Evolutionary conservation across 1,140 invertebrate species (phyloP), one percentile per base, ranked within the genome.

Genomic region (Phthorimaea operculella): DNA sequence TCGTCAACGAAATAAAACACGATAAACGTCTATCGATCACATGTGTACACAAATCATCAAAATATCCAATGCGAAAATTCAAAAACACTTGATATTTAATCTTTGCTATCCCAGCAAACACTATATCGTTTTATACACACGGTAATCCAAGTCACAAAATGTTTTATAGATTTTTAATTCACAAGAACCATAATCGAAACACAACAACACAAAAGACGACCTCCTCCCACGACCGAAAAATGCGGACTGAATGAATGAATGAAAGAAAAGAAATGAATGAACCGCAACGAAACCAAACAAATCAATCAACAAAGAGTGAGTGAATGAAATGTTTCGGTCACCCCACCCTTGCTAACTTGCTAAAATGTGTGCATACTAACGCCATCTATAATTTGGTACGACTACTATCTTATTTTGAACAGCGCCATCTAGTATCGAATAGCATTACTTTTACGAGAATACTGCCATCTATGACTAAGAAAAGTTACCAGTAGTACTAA

Each of bases 1-100:
- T 65, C 69, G 67, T 54, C 57, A 56, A 70, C 57, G 21, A 63
- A 70, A 68, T 57, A 74, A 73, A 65, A 56, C 66, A 42, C 55
- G 34, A 58, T 54, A 55, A 69, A 33, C 61, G 66, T 70, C 55
- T 76, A 81, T 79, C 64, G 75, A 79, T 83, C 77, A 80, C 80
- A 79, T 79, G 71, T 77, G 67, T 75, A 64, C 60, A 74, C 68
- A 71, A 72, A 70, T 68, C 62, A 62, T 58, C 58, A 66, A 75
- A 71, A 66, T 16, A 66, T 16, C 44, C 44, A 47, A n/a, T 39
- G 36, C n/a, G 55, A 63, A 70, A 66, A 55, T 61, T 49, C 44
- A 55, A 62, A 56, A 47, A 36, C 36, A 52, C 48, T 51, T 51
- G 21, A 28, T 28, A 28, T 28, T 28, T 28, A 28, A 4, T 28